Evolutionary conservation across 2,888 invertebrate genomes (phyloP), one percentile per base, ranked within the genome.

Genomic region (Patella depressa): DNA sequence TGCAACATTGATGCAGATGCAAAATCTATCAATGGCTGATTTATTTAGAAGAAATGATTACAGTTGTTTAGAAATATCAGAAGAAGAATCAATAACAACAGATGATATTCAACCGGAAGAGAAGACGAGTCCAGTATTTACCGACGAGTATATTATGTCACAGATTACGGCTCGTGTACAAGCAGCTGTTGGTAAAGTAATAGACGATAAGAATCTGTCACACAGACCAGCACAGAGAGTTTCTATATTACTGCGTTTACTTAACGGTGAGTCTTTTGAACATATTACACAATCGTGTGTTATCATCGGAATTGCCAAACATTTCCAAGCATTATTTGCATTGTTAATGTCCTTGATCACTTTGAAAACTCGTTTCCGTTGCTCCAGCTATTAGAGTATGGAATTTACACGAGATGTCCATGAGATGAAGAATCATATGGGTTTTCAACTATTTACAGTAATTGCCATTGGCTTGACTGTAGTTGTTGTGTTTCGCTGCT

Each of bases 111-210:
- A 73, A 55, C 29, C 55, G 14, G 29, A 78, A 65, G 70, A 75
- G 19, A 76, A 82, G n/a, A 77, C 73, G 53, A 11, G 17, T 19
- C 15, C 53, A 53, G 34, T 17, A 15, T 53, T 72, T 45, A 54
- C 53, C 34, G 45, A 72, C 15, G n/a, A 19, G n/a, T 71, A 76
- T 72, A 65, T 73, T 24, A 55, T 71, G 11, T 72, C 74, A 9
- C 73, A 87, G n/a, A 82, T 88, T 19, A 65, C 78, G 53, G 71
- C 76, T 5, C 85, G 88, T 80, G 74, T 87, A 14, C 88, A 87
- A 76, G 80, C 83, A 4, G 88, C 88, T n/a, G 79, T 85, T 7
- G 81, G 87, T 9, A 85, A 86, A 83, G 82, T 89, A 57, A 86
- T 85, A 75, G 88, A 88, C 72, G 79, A 81, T 15, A 81, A 76